Base-by-base conservation (phyloP, 2,888 invertebrate genomes). In the Dryobota labecula region DNA sequence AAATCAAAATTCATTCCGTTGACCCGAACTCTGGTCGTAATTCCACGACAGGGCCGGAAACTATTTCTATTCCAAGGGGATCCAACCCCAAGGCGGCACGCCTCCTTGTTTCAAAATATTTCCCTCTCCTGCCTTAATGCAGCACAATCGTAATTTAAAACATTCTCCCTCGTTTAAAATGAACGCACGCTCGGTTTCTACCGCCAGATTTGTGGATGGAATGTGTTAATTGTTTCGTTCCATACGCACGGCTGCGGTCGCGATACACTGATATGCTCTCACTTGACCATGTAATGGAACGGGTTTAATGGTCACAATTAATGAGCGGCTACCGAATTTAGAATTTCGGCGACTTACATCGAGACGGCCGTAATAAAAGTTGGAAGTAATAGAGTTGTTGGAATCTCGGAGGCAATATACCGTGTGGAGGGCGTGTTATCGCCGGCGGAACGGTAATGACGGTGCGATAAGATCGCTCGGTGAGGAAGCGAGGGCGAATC, bases 1-100 rank as follows among this genome's bases (percentile, higher is more conserved):
- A 91, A 94, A 94, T 94, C 94, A 92, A 93, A 95, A 95, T 95
- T 95, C 94, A 94, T 94, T 94, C 91, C 90, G 89, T 88, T 94
- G 93, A 94, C 94, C 94, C 92, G 83, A 78, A 86, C 80, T 61
- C 78, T 86, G 89, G 85, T 87, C 91, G 93, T 94, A 94, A 94
- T 93, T 93, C 90, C 89, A 88, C 80, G 86, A 83, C 83, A 86
- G 87, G 87, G 83, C 90, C 92, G 91, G 92, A 94, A 94, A 94
- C 95, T 95, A 95, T 95, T 95, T 92, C 93, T 90, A 93, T 94
- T 93, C 93, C 84, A 89, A 90, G 88, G 93, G 94, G 93, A 90
- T 90, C 80, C 87, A 86, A 91, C 91, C 93, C 91, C 87, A 86
- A 84, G 90, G 90, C 87, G 84, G 81, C 82, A 84, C 82, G 86